These are phyloP conservation scores for Epinotia ramella DNA, from an alignment of 2,888 invertebrate genomes.

Conservation along the genomic window DNA sequence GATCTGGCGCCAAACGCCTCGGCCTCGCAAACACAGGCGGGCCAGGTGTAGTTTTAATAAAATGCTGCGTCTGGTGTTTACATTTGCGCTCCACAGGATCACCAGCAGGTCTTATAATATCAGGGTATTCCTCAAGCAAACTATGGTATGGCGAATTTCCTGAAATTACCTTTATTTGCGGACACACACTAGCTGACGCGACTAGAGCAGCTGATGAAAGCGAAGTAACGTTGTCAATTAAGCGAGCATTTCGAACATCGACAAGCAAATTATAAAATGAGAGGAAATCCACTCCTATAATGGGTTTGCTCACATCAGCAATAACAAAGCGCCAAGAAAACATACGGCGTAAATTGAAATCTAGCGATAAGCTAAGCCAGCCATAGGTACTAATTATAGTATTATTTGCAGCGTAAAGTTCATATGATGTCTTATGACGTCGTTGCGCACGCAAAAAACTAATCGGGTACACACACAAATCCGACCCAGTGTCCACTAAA, in stretches of 20 bases:
- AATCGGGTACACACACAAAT: slow-evolving; percentile 15
- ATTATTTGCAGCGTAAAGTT: slow-evolving; percentile 11
- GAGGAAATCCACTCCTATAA: slow-evolving; percentile 12
- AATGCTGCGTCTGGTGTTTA: slow-evolving; percentile 7
- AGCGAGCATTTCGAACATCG: slow-evolving; percentile 27
- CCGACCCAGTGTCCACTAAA: neutral
- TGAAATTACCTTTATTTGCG: neutral
- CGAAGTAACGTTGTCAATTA: slow-evolving; percentile 21
- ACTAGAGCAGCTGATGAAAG: neutral
- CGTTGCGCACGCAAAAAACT: slow-evolving; percentile 21
- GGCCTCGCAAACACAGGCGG: slow-evolving; percentile 2
- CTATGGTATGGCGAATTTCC: neutral
- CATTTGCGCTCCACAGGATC: neutral
- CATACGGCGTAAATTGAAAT: slow-evolving; percentile 3
- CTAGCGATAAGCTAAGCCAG: slow-evolving; percentile 9
- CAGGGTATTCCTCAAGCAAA: slow-evolving; percentile 1
- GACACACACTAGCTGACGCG: neutral
- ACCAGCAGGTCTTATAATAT: slow-evolving; percentile 2
- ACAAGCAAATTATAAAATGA: slow-evolving; percentile 3
- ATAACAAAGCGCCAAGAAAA: slow-evolving; percentile 21
- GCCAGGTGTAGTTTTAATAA: slow-evolving; percentile 6
- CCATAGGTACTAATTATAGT: slow-evolving; percentile 6
- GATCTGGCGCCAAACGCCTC: neutral
- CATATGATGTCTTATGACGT: slow-evolving; percentile 5
- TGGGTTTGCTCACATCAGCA: slow-evolving; percentile 33